Evolutionary conservation across 2,888 invertebrate genomes (phyloP).

Genomic region (Spicauda simplicius): DNA sequence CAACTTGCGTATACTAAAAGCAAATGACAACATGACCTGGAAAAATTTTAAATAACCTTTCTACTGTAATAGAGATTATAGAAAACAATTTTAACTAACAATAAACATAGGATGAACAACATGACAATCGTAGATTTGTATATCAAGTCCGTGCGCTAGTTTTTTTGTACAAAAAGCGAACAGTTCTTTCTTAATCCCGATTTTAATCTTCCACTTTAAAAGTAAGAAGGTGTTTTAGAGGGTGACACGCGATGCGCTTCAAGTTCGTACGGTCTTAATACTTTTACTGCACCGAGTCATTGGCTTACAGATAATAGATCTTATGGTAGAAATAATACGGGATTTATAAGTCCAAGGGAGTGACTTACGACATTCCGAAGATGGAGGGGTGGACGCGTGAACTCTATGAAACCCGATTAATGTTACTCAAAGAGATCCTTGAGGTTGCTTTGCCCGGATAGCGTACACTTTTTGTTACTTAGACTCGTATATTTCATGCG

Average conservation of each 20-base stretch:
- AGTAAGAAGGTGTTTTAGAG: constrained; percentile 38
- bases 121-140: neutral
- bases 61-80: too few relatives aligned
- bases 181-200: constrained; percentile 26
- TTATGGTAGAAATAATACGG: neutral
- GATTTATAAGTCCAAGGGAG: neutral
- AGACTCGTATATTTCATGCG: constrained; percentile 69
- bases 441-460: constrained; percentile 66
- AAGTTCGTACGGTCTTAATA: constrained; percentile 40
- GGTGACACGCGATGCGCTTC: constrained; percentile 40
- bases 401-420: constrained; percentile 71
- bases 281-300: constrained; percentile 35
- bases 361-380: constrained; percentile 39
- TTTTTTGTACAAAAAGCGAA: constrained; percentile 21
- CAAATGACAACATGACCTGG: too few relatives aligned
- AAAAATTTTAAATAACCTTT: too few relatives aligned
- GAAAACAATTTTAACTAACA: neutral
- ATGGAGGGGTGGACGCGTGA: constrained; percentile 39
- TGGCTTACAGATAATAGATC: constrained; percentile 4
- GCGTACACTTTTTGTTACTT: constrained; percentile 81
- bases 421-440: constrained; percentile 80
- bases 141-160: neutral
- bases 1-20: too few relatives aligned
- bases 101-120: neutral
- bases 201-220: constrained; percentile 39